A percentile compares a stretch with the other conserved stretches of the same genome.
Conservation (phyloP, 2,113 vertebrate species). For the Sigmodon hispidus region DNA sequence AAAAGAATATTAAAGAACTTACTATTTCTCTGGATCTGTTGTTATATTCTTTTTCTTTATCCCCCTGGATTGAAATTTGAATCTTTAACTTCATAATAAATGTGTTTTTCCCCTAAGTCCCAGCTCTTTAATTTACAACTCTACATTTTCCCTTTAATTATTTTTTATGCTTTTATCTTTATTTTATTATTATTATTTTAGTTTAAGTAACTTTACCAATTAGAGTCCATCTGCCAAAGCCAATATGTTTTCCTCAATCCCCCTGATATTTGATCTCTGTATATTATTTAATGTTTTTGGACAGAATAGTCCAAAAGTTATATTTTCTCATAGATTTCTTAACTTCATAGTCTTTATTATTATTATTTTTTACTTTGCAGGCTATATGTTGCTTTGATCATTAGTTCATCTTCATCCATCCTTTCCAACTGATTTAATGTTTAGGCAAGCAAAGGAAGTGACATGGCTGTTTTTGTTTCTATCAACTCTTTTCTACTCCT, state of each 20-base stretch:
- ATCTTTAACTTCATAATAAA: neutral
- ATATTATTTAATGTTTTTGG: neutral
- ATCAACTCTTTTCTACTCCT: neutral
- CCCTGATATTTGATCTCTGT: neutral
- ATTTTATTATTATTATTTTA: slow-evolving; percentile 25
- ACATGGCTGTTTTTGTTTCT: neutral
- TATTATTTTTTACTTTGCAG: neutral
- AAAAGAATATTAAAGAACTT: neutral
- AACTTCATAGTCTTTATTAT: neutral
- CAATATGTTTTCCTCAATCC: neutral
- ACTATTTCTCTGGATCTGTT: neutral
- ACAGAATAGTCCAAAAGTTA: neutral
- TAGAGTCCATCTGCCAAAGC: slow-evolving; percentile 24
- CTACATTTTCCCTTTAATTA: slow-evolving; percentile 10
- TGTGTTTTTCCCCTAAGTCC: neutral
- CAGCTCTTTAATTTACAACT: neutral
- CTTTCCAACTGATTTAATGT: neutral
- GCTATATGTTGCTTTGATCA: neutral
- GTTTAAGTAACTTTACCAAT: slow-evolving; percentile 11
- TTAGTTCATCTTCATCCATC: neutral
- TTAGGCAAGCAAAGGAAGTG: neutral
- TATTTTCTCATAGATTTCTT: neutral
- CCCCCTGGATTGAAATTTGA: neutral
- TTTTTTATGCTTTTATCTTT: slow-evolving; percentile 43
- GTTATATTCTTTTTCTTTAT: slow-evolving; percentile 22